These are phyloP conservation scores for Abramis brama DNA, from an alignment of 2,113 vertebrate genomes.

Conservation along the genomic window DNA sequence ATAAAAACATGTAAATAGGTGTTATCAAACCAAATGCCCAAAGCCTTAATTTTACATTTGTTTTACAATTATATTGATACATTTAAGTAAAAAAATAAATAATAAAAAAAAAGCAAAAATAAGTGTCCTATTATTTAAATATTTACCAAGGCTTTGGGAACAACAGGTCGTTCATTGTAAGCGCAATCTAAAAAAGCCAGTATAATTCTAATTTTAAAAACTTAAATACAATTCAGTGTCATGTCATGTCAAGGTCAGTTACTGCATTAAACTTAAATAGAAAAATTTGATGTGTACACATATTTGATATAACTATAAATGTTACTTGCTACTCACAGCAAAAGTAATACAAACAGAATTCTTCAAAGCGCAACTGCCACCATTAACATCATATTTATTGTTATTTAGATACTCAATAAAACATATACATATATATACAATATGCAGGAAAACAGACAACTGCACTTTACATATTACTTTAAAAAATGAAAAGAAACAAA, in stretches of 20 bases:
- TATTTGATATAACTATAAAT: not conserved
- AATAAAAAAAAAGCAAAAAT: no score
- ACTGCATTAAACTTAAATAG: no score
- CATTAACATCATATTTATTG: slow-evolving; percentile 99
- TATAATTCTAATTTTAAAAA: not conserved
- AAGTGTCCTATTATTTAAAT: not conserved
- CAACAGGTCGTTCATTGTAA: not conserved
- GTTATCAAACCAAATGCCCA: not conserved
- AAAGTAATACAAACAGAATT: not conserved
- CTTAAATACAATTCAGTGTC: not conserved
- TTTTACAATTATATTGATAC: not conserved
- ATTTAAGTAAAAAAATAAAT: not conserved
- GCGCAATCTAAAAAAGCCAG: not conserved
- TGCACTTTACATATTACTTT: slow-evolving; percentile 98
- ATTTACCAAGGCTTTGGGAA: not conserved
- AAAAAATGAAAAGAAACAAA: slow-evolving; percentile 83
- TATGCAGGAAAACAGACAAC: slow-evolving; percentile 99
- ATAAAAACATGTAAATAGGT: not conserved
- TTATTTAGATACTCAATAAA: slow-evolving; percentile 99
- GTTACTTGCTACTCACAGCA: not conserved
- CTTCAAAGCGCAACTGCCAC: slow-evolving; percentile 70
- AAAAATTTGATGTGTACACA: not conserved
- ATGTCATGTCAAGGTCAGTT: not conserved
- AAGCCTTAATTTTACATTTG: not conserved
- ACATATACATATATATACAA: slow-evolving; percentile 99